These are phyloP conservation scores for Sarcophaga peregrina DNA, from an alignment of 1,140 invertebrate genomes.

Conservation along the genomic window DNA sequence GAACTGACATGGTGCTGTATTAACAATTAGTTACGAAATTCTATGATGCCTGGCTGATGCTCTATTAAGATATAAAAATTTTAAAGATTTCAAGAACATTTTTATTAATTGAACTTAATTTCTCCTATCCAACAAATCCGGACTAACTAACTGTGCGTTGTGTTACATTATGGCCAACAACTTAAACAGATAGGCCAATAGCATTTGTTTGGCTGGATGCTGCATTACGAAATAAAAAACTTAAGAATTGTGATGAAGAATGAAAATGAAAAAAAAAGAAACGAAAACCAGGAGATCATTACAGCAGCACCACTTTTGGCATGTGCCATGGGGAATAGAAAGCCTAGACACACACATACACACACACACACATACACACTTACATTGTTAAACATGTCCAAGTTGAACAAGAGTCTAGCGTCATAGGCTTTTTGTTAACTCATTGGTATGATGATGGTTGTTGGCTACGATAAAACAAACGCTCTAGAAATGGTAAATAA, in stretches of 20 bases:
- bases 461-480: background rate
- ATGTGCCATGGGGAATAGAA: constrained; percentile 36
- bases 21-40: too few species aligned
- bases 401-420: background rate
- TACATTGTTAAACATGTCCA: background rate
- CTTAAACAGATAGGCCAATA: background rate
- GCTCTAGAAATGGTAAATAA: constrained; percentile 37
- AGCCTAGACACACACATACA: background rate
- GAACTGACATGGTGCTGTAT: too few species aligned
- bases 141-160: background rate
- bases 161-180: background rate
- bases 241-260: too few species aligned
- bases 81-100: constrained; percentile 6
- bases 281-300: constrained; percentile 21
- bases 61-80: background rate
- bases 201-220: too few species aligned
- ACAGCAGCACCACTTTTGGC: constrained; percentile 27
- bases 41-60: background rate
- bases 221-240: too few species aligned
- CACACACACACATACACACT: background rate
- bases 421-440: background rate
- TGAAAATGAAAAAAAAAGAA: too few species aligned
- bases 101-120: constrained; percentile 12
- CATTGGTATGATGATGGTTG: background rate
- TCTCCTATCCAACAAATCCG: background rate